Base-by-base conservation (phyloP, 2,797 vertebrate genomes). In the Channa striata region DNA sequence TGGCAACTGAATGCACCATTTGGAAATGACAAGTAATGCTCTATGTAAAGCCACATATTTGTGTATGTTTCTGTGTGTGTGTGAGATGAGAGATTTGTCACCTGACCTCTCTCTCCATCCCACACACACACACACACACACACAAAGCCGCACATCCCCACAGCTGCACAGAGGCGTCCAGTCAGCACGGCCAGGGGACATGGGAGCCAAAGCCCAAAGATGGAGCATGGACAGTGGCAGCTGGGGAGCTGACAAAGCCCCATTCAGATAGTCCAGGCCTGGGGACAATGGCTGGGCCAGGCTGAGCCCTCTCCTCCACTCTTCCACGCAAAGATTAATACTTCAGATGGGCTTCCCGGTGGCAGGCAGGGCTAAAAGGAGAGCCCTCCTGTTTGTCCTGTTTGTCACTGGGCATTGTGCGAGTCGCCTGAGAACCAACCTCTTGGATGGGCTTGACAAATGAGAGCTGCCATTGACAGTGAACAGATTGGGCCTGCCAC, bases 291-390 rank as follows among this genome's bases (percentile, higher is more conserved):
- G 91, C 85, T 81, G 86, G 86, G 91, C 87, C 87, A 89, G 86
- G 89, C 91, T 92, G 87, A 91, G 88, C 91, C 87, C 91, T 93
- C 91, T 94, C 88, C 92, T 93, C 89, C 88, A 88, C 90, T 92
- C 91, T 90, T 93, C 91, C 90, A 92, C 90, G 83, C 93, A 92
- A 91, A 93, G 93, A 94, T 94, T 93, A 95, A 95, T 94, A 93
- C 93, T 93, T 93, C 90, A 94, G 93, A 93, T 92, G 91, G 91
- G 91, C 93, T 93, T 93, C 91, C 91, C 90, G 84, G 93, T 93
- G 92, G 90, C 92, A 92, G 90, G 92, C 91, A 87, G 87, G 83
- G 88, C 92, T 93, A 93, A 93, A 94, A 91, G 89, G 91, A 93
- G 92, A 94, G 90, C 88, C 91, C 91, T 94, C 90, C 90, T 93